phyloP scores from a whole-genome alignment of 1,140 invertebrate species.

The Drosophila bifasciata region DNA sequence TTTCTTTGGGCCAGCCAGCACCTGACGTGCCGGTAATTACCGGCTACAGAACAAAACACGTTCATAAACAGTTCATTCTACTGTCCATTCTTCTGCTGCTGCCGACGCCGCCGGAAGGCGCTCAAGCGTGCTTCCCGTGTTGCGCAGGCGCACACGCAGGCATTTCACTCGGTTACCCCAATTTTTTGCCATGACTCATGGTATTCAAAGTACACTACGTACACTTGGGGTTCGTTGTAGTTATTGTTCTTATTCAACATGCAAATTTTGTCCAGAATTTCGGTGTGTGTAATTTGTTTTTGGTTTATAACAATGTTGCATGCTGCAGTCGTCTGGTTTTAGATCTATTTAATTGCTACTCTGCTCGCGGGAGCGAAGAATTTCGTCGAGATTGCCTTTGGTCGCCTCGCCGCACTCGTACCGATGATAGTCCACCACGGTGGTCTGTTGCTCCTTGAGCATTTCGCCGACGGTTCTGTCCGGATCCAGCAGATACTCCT shows the following conservation, averaged over 20 bases:
- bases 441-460: slow-evolving; percentile 87
- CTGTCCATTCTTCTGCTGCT: slow-evolving; percentile 10
- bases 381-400: slow-evolving; percentile 54
- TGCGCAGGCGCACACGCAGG: slow-evolving; percentile 46
- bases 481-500: slow-evolving; percentile 94
- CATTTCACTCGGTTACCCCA: slow-evolving; percentile 46
- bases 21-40: slow-evolving; percentile 70
- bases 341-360: slow-evolving; percentile 56
- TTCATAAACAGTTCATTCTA: slow-evolving; percentile 61
- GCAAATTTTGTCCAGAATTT: slow-evolving; percentile 35
- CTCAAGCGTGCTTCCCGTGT: slow-evolving; percentile 73
- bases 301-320: slow-evolving; percentile 51
- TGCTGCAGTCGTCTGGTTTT: slow-evolving; percentile 21
- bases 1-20: slow-evolving; percentile 43
- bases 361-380: slow-evolving; percentile 57
- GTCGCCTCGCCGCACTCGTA: slow-evolving; percentile 91
- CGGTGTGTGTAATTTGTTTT: slow-evolving; percentile 11
- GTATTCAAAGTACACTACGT: slow-evolving; percentile 34
- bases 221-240: slow-evolving; percentile 28
- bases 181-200: slow-evolving; percentile 59
- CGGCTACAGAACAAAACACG: slow-evolving; percentile 54
- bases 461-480: slow-evolving; percentile 90
- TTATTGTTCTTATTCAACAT: slow-evolving; percentile 44
- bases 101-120: slow-evolving; percentile 25
- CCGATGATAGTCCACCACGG: slow-evolving; percentile 92